phyloP scores from a whole-genome alignment of 1,140 invertebrate genomes.

The Drosophila pseudoananassae region DNA sequence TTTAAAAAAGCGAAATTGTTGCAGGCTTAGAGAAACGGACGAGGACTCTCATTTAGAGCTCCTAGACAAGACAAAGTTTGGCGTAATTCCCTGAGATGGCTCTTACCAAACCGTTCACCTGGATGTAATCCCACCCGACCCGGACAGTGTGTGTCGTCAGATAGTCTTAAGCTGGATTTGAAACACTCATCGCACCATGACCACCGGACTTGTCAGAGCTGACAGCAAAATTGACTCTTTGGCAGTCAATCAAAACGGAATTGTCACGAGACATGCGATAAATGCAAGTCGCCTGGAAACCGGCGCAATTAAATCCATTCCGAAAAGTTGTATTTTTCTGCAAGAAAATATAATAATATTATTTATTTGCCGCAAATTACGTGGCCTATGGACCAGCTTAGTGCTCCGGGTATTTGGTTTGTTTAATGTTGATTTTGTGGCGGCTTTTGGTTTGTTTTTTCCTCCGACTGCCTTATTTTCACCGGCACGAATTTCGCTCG shows the following conservation, averaged over 20 bases:
- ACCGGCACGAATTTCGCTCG: conserved; percentile 67
- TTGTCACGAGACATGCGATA: conserved; percentile 55
- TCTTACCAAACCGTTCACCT: background rate
- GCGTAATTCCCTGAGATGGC: background rate
- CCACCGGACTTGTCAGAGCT: conserved; percentile 24
- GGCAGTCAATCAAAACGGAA: conserved; percentile 36
- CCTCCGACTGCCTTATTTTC: conserved; percentile 57
- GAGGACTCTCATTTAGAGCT: background rate
- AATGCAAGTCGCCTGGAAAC: conserved; percentile 48
- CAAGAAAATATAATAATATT: conserved; percentile 42
- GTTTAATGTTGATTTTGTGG: conserved; percentile 45
- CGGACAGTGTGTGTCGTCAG: background rate
- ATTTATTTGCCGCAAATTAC: conserved; percentile 64
- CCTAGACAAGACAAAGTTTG: background rate
- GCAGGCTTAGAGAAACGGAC: background rate
- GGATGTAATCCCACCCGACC: conserved; percentile 7
- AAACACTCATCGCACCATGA: conserved; percentile 19
- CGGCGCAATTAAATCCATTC: conserved; percentile 61
- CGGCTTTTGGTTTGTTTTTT: conserved; percentile 14
- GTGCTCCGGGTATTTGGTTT: conserved; percentile 26
- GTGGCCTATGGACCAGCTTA: conserved; percentile 16
- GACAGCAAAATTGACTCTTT: conserved; percentile 50
- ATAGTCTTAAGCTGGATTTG: background rate
- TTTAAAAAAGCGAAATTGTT: background rate
- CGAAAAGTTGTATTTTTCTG: conserved; percentile 19